Evolutionary conservation across 1,140 invertebrate species (phyloP), one percentile per base, ranked within the genome.

Genomic region (Daktulosphaira vitifoliae): DNA sequence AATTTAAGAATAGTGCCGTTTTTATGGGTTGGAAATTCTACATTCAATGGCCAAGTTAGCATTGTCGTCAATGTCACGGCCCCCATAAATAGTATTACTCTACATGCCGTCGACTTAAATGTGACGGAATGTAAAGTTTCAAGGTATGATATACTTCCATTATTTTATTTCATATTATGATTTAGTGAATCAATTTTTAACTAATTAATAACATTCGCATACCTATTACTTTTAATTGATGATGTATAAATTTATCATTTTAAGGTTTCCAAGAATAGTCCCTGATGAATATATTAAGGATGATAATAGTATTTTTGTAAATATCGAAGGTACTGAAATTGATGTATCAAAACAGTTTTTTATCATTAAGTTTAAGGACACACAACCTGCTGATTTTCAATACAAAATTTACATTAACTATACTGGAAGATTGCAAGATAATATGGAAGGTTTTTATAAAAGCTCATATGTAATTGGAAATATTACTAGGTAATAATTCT

Each of bases 371-470:
- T 73, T 88, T 25, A 75, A 77, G 9, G 76, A 81, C 20, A 71
- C 76, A 18, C 73, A 92, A 26, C 73, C 76, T 44, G 74, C 73
- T 2, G 84, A 78, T 4, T 70, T 75, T 39, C 75, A 80, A 64
- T 93, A 92, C 72, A 74, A 81, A 15, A 72, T 93, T 46, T 74
- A 80, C 66, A 81, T 92, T 49, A 80, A 80, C 37, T 93, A 84
- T 70, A 76, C 78, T 1, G 88, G 88, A 3, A 74, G 81, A 20
- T 74, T 92, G 1, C 86, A 86, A 71, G 84, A 90, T 70, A 81
- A 86, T 67, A 74, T 92, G 29, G 82, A 87, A 70, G 92, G 91
- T 18, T 93, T 95, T 74, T 96, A 95, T 72, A 80, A 88, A 67
- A 92, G 89, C 75, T 88, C 84, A 2, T 94, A 94, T 71, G 81